Conservation (phyloP, 2,888 invertebrate genomes). For the Sesia apiformis region DNA sequence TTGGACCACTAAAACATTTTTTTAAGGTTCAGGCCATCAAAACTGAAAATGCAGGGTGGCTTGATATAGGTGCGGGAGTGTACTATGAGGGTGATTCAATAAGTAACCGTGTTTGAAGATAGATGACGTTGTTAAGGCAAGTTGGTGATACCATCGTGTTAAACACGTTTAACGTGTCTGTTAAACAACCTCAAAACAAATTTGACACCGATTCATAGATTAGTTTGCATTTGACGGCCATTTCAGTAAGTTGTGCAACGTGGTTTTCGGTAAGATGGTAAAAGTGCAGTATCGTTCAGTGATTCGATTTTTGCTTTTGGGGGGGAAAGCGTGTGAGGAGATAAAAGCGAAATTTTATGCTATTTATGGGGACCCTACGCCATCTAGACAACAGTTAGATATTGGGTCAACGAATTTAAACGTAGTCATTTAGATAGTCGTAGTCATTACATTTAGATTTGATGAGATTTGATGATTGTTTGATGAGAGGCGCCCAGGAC, state of each 20-base stretch:
- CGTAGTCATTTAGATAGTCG: no score
- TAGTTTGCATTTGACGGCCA: neutral
- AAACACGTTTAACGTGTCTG: no score
- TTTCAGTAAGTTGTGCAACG: neutral
- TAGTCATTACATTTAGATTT: no score
- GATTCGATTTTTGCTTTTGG: conserved; percentile 1
- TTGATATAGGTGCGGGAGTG: no score
- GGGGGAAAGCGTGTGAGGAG: conserved; percentile 1
- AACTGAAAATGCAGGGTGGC: no score
- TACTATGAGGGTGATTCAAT: neutral
- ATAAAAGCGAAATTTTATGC: conserved; percentile 1
- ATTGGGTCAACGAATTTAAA: conserved; percentile 1
- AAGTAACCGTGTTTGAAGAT: conserved; percentile 1
- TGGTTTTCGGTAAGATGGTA: conserved; percentile 1
- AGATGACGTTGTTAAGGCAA: conserved; percentile 1
- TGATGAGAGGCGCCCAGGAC: conserved; percentile 2
- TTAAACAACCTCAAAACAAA: neutral
- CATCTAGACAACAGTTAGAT: conserved; percentile 1
- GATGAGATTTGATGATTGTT: no score
- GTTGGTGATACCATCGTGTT: neutral
- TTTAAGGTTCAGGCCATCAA: no score
- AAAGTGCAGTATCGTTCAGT: conserved; percentile 1
- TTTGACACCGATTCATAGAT: neutral
- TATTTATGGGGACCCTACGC: neutral
- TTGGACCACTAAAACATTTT: no score